A percentile compares a stretch with the other conserved stretches of the same genome.
These are phyloP conservation scores for Cydia amplana DNA, from an alignment of 1,140 invertebrate species.

Conservation along the genomic window DNA sequence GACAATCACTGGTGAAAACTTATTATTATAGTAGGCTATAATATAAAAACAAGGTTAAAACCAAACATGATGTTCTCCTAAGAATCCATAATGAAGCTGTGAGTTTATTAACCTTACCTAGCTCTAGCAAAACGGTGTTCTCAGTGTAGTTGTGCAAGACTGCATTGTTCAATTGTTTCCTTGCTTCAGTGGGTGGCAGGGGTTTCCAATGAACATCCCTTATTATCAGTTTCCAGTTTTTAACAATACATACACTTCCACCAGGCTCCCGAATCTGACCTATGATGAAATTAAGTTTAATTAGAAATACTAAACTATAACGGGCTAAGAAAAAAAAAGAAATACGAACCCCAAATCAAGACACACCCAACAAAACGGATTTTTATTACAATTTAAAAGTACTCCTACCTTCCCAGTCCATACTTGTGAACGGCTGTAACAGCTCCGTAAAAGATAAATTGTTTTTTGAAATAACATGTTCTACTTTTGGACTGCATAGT, in stretches of 20 bases:
- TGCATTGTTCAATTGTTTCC: slow-evolving; percentile 93
- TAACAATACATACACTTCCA: slow-evolving; percentile 85
- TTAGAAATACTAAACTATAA: no score
- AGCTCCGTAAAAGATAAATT: slow-evolving; percentile 94
- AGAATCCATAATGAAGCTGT: no score
- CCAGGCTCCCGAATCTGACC: slow-evolving; percentile 91
- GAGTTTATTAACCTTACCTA: slow-evolving; percentile 51
- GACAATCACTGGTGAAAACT: no score
- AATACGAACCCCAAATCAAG: slow-evolving; percentile 3
- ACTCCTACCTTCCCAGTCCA: slow-evolving; percentile 65
- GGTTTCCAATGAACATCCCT: slow-evolving; percentile 90
- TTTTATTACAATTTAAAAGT: slow-evolving; percentile 7
- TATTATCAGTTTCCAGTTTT: slow-evolving; percentile 89
- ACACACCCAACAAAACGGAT: not conserved
- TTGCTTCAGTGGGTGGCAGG: slow-evolving; percentile 89
- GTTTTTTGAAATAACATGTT: slow-evolving; percentile 92
- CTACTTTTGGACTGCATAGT: slow-evolving; percentile 89
- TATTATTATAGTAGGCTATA: no score
- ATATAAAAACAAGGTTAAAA: slow-evolving; percentile 23
- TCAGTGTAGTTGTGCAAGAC: slow-evolving; percentile 87
- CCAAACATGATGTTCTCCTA: not conserved
- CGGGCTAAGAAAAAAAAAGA: no score
- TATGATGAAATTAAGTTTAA: slow-evolving; percentile 59
- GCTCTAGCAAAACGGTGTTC: slow-evolving; percentile 74
- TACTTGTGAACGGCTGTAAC: slow-evolving; percentile 88